A percentile compares a stretch with the other conserved stretches of the same genome.
phyloP scores from a whole-genome alignment of 2,888 invertebrate species.

The Drosophila nigricruria region DNA sequence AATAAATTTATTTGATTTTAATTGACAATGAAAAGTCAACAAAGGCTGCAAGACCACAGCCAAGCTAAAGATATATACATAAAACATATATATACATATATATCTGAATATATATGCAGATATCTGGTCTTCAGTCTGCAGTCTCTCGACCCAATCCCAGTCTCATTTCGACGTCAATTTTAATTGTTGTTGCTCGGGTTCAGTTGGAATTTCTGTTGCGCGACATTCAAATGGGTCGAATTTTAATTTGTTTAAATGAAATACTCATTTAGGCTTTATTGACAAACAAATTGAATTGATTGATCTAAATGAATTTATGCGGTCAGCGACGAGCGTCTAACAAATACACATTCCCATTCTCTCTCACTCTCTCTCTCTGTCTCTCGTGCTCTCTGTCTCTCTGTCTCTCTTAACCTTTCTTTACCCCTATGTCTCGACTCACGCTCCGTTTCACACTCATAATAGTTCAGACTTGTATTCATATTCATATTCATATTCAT shows the following conservation, averaged over 20 bases:
- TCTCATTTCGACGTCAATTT: constrained; percentile 70
- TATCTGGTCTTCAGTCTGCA: constrained; percentile 55
- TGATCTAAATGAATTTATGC: constrained; percentile 86
- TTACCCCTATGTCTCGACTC: neutral
- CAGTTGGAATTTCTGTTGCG: constrained; percentile 67
- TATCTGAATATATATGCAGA: constrained; percentile 4
- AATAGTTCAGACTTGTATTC: constrained; percentile 5
- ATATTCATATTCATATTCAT: constrained; percentile 8
- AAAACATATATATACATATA: neutral
- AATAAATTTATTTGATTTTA: constrained; percentile 83
- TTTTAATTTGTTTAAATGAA: constrained; percentile 85
- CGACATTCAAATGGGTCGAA: constrained; percentile 83
- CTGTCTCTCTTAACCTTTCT: neutral
- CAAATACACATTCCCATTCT: constrained; percentile 17
- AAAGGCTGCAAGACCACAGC: constrained; percentile 44
- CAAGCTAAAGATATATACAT: constrained; percentile 1
- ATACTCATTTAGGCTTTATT: constrained; percentile 85
- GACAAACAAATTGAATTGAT: constrained; percentile 86
- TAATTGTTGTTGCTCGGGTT: constrained; percentile 68
- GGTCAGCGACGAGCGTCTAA: constrained; percentile 59
- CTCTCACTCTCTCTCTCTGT: too few species aligned
- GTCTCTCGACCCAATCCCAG: constrained; percentile 25
- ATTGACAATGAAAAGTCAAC: constrained; percentile 81
- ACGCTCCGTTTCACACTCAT: constrained; percentile 9
- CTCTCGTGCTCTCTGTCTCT: neutral